phyloP scores from a whole-genome alignment of 2,888 invertebrate species.

The Platycheirus rosarum region DNA sequence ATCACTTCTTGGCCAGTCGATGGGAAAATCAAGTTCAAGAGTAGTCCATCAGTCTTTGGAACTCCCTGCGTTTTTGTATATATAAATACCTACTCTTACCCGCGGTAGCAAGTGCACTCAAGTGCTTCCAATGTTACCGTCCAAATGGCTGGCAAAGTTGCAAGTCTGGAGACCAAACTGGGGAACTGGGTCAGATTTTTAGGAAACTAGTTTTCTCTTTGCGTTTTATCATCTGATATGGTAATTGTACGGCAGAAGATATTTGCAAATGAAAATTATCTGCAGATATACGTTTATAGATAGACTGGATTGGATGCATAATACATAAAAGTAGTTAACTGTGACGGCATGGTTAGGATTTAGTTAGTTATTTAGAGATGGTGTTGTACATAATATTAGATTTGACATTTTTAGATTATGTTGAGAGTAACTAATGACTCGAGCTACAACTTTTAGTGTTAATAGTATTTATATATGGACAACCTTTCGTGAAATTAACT shows the following conservation, averaged over 20 bases:
- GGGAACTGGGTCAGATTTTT: constrained; percentile 82
- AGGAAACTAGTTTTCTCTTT: constrained; percentile 81
- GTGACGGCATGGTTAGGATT: constrained; percentile 12
- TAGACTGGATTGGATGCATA: constrained; percentile 7
- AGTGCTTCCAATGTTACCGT: constrained; percentile 42
- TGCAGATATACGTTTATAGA: constrained; percentile 50
- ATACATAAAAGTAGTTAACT: constrained; percentile 11
- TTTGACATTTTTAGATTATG: constrained; percentile 14
- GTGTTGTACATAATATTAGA: neutral
- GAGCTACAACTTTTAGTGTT: no score
- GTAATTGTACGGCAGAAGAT: constrained; percentile 71
- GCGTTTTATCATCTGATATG: constrained; percentile 77
- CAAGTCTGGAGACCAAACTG: constrained; percentile 75
- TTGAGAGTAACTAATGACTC: constrained; percentile 31
- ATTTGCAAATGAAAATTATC: constrained; percentile 62
- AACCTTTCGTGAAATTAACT: constrained; percentile 20
- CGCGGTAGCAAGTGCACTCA: constrained; percentile 32
- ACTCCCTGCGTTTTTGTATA: constrained; percentile 9
- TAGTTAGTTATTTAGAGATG: constrained; percentile 1
- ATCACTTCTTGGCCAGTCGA: constrained; percentile 24
- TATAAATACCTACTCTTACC: constrained; percentile 9
- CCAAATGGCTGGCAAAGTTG: constrained; percentile 37
- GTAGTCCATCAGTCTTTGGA: constrained; percentile 29
- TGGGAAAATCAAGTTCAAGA: constrained; percentile 69
- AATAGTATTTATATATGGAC: no score